These are phyloP conservation scores for Caenorhabditis remanei DNA, from an alignment of 1,140 invertebrate genomes.

Conservation along the genomic window DNA sequence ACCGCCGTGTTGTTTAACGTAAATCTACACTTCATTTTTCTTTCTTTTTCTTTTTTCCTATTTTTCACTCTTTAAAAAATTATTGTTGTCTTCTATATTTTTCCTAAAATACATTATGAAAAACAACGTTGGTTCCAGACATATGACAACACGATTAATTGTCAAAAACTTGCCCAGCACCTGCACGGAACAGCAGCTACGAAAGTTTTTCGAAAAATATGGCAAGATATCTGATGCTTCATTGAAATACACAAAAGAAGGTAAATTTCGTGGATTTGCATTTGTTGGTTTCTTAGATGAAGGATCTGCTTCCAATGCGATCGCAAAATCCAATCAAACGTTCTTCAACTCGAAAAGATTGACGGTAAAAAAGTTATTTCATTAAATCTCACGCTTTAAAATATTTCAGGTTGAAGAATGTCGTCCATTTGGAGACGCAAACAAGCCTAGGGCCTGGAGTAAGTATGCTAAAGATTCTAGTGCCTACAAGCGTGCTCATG, in stretches of 20 bases:
- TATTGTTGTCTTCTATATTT: too few relatives aligned
- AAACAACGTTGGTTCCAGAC: background rate
- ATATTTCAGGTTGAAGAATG: slow-evolving; percentile 83
- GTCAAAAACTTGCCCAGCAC: slow-evolving; percentile 65
- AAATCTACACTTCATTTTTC: background rate
- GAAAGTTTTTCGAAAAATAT: slow-evolving; percentile 64
- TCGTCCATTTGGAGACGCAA: slow-evolving; percentile 84
- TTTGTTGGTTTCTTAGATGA: slow-evolving; percentile 90
- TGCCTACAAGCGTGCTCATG: slow-evolving; percentile 75
- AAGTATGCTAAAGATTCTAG: slow-evolving; percentile 70
- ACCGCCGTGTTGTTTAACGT: background rate
- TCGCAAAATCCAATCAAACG: slow-evolving; percentile 86
- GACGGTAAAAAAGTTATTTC: slow-evolving; percentile 75
- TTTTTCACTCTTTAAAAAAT: background rate
- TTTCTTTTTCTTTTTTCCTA: background rate
- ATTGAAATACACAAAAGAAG: slow-evolving; percentile 90
- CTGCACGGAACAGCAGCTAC: slow-evolving; percentile 64
- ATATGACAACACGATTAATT: slow-evolving; percentile 64
- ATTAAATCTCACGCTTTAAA: background rate
- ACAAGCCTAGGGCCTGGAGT: slow-evolving; percentile 91
- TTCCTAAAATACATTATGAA: too few relatives aligned
- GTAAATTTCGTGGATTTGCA: slow-evolving; percentile 90
- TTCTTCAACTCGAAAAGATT: slow-evolving; percentile 88
- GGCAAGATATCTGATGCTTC: slow-evolving; percentile 85
- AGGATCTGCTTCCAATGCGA: slow-evolving; percentile 85